Base-by-base conservation (phyloP, 37 sponge, comb jelly and placozoan genomes). In the Halichondria panicea region DNA sequence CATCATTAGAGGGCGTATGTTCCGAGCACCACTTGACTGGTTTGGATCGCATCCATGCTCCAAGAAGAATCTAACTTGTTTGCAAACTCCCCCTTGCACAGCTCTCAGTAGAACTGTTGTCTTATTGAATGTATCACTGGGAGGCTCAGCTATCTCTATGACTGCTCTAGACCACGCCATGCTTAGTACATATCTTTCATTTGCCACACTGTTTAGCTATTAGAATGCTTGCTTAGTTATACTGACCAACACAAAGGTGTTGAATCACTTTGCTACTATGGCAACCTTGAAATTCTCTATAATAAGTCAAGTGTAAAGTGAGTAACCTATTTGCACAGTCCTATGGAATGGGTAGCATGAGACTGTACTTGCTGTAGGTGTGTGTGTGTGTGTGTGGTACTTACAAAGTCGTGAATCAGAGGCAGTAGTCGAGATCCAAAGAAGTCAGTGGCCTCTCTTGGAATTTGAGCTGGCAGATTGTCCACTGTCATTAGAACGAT, bases 401-500 rank as follows among this genome's bases (percentile, higher is more conserved):
- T 81, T 64, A 95, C 96, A 64, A 82, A 55, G 38, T 91, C 91
- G 25, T 69, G n/a, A 12, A 97, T 64, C 56, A 81, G 69, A 6
- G 94, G 90, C 40, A 85, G 36, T 0, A 97, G 79, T 18, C 66
- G 72, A 4, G 74, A 42, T 25, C 98, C 94, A 76, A 97, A 97
- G 80, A 77, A 86, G 55, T 88, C 87, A 4, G 98, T 97, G 44
- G 98, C 87, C 69, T 93, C 98, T 28, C 92, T 66, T 1, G 98
- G 94, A 2, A 97, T 68, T 77, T 97, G 98, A 25, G 94, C 89
- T 28, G 98, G 98, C 31, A 97, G 70, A 57, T 97, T 91, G 66
- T 97, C 98, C 0, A 97, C 91, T 41, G 84, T 70, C 78, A 73
- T 83, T 31, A 93, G 30, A 6, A 93, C 22, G 30, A 93, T 68